phyloP scores from a whole-genome alignment of 2,888 invertebrate genomes.

The Alentia gelatinosa region DNA sequence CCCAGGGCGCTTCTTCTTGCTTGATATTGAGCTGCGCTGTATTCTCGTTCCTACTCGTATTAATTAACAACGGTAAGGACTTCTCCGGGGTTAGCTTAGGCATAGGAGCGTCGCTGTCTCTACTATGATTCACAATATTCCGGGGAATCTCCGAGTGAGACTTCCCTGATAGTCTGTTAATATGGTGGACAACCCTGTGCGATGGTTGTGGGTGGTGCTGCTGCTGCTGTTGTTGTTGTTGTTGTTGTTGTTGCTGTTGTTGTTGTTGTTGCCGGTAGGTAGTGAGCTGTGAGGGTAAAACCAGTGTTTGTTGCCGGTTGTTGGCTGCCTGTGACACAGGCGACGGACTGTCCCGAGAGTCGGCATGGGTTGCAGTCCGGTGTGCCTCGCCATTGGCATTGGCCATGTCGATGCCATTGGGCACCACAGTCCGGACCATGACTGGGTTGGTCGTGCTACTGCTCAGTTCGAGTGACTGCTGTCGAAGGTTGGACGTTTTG shows the following conservation, averaged over 20 bases:
- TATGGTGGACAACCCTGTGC: background rate
- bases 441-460: background rate
- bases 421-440: background rate
- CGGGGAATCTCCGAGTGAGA: background rate
- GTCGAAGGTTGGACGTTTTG: constrained; percentile 26
- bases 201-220: background rate
- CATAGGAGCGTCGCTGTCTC: background rate
- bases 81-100: background rate
- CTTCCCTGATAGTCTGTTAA: background rate
- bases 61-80: background rate
- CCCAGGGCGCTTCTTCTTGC: background rate
- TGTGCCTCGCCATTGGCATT: constrained; percentile 33
- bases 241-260: background rate
- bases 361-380: background rate
- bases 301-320: background rate
- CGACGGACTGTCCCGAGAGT: background rate
- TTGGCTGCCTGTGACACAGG: background rate
- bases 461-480: background rate
- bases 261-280: background rate
- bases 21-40: background rate
- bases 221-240: background rate
- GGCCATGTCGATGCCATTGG: background rate
- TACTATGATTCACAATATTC: background rate
- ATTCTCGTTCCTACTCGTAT: background rate
- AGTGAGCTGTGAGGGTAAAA: background rate